phyloP scores from a whole-genome alignment of 2,888 invertebrate genomes.

The Caenorhabditis becei region DNA sequence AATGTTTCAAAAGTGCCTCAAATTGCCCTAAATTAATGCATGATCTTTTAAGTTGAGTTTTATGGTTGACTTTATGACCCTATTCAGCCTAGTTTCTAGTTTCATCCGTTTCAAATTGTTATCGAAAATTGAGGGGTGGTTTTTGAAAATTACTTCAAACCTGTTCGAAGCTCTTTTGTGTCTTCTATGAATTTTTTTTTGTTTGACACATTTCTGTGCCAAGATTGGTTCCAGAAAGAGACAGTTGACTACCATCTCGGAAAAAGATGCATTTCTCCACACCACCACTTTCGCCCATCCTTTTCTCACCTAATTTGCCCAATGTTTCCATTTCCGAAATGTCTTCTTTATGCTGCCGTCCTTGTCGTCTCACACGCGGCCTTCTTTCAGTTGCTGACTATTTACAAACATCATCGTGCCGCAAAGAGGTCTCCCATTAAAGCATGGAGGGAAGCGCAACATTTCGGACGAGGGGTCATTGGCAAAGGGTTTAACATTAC shows the following conservation, averaged over 20 bases:
- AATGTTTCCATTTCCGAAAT: conserved; percentile 3
- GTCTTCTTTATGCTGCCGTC: conserved; percentile 3
- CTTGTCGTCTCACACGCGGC: conserved; percentile 4
- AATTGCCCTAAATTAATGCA: background rate
- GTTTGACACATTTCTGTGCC: no score
- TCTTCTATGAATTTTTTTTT: no score
- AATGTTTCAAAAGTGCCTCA: no score
- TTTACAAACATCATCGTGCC: conserved; percentile 35
- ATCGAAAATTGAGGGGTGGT: no score
- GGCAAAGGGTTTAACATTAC: conserved; percentile 25
- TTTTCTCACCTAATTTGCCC: conserved; percentile 6
- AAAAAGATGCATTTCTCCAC: background rate
- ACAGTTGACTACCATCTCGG: no score
- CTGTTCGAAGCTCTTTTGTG: no score
- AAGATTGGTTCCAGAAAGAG: no score
- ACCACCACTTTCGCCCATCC: background rate
- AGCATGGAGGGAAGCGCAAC: conserved; percentile 19
- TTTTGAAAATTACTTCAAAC: no score
- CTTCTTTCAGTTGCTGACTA: conserved; percentile 23
- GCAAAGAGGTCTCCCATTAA: conserved; percentile 5
- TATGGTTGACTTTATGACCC: background rate
- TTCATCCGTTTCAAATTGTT: no score
- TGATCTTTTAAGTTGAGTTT: background rate
- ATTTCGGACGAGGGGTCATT: conserved; percentile 42
- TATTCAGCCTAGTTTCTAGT: no score